phyloP scores from a whole-genome alignment of 1,140 invertebrate species.

The Campoletis sonorensis region DNA sequence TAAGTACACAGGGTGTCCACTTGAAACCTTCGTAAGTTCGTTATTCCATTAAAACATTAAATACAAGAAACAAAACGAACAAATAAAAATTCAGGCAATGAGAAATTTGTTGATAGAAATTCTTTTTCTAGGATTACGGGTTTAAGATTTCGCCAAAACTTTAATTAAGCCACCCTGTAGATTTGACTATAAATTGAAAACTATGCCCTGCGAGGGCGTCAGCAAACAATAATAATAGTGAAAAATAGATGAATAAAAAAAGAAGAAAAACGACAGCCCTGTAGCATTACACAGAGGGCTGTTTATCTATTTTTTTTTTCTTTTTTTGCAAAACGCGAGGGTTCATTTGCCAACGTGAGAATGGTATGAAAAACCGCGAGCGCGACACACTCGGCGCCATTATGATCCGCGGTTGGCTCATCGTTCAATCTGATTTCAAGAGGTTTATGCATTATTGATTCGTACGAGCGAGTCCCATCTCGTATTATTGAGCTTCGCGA shows the following conservation, averaged over 20 bases:
- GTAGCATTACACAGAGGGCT: too few relatives aligned
- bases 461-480: background rate
- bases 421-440: constrained; percentile 20
- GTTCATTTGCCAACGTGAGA: background rate
- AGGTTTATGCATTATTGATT: constrained; percentile 24
- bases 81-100: too few relatives aligned
- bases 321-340: background rate
- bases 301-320: background rate
- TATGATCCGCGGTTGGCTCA: background rate
- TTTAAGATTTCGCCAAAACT: too few relatives aligned
- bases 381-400: background rate
- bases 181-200: too few relatives aligned
- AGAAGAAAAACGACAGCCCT: too few relatives aligned
- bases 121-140: too few relatives aligned
- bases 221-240: too few relatives aligned
- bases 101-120: too few relatives aligned
- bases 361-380: background rate
- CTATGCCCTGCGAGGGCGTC: too few relatives aligned
- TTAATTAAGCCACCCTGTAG: too few relatives aligned
- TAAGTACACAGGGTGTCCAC: background rate
- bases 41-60: background rate
- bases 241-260: too few relatives aligned
- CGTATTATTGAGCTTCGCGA: background rate
- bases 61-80: background rate
- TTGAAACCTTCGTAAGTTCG: background rate